A percentile compares a stretch with the other conserved stretches of the same genome.
These are phyloP conservation scores for Magallana angulata DNA, from an alignment of 1,140 invertebrate genomes.

Conservation along the genomic window DNA sequence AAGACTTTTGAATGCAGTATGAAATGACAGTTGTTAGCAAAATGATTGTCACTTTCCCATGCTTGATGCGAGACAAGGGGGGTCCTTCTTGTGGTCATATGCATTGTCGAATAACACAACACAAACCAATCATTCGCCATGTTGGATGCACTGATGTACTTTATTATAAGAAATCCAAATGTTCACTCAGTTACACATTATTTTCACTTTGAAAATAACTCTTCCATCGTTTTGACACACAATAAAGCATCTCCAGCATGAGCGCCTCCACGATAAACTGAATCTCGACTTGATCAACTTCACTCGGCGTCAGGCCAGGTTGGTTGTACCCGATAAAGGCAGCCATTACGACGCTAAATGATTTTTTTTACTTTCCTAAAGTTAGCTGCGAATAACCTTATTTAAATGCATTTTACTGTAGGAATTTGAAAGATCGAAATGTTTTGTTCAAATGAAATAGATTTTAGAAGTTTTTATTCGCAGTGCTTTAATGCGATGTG, in stretches of 20 bases:
- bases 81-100: background rate
- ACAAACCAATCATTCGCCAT: background rate
- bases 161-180: constrained; percentile 6
- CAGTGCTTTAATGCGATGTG: background rate
- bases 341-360: background rate
- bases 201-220: background rate
- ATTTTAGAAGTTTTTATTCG: too few relatives aligned
- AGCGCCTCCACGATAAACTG: constrained; percentile 1
- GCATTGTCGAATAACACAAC: constrained; percentile 8
- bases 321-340: constrained; percentile 13
- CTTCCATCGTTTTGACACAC: background rate
- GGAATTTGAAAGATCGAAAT: too few relatives aligned
- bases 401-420: too few relatives aligned
- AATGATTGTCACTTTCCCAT: too few relatives aligned
- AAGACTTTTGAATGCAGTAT: too few relatives aligned
- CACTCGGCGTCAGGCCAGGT: constrained; percentile 23
- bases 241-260: background rate
- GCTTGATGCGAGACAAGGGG: background rate
- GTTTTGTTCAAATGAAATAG: too few relatives aligned
- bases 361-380: too few relatives aligned
- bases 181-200: background rate
- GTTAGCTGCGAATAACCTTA: too few relatives aligned
- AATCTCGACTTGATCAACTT: constrained; percentile 28
- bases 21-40: too few relatives aligned
- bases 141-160: constrained; percentile 11